Evolutionary conservation across 2,113 vertebrate species (phyloP), one percentile per base, ranked within the genome.

Genomic region (Sisor rabdophorus): DNA sequence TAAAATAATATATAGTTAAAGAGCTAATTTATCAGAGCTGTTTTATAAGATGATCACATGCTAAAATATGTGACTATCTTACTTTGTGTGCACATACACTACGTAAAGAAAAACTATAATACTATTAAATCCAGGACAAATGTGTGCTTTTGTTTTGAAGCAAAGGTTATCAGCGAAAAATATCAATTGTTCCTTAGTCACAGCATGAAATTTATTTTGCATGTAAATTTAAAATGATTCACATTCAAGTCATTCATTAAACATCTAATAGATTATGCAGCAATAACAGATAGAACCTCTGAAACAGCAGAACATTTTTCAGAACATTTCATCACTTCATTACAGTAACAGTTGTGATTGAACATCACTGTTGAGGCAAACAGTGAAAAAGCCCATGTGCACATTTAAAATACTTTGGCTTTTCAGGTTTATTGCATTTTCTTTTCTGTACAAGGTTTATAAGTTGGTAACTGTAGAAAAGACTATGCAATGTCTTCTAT

Each of bases 191-290:
- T 40, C 3, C 20, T 36, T 32, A 60, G 58, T 26, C 2, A 30
- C 16, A 17, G 56, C 56, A 28, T 30, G 11, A 36, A 36, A 32
- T 36, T 19, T 20, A n/a, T 36, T 36, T 36, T 36, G 28, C 28
- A n/a, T 40, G 19, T 13, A n/a, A 20, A 40, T 63, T 63, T 36
- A n/a, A 70, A 28, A 24, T 26, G 26, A 70, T n/a, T n/a, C n/a
- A n/a, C n/a, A n/a, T n/a, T n/a, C n/a, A 50, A 52, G 67, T 54
- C 50, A 70, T 11, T 54, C 68, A 70, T 53, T 70, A 20, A 53
- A 32, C 20, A 32, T 54, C 32, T 40, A 44, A 64, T 40, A n/a
- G n/a, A 44, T 13, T n/a, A 64, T 64, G 19, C 61, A 44, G 61
- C 19, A 64, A 44, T 44, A 19, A 40, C 68, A 4, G 16, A 70